Base-by-base conservation (phyloP, 2,888 invertebrate species). In the Phania funesta region DNA sequence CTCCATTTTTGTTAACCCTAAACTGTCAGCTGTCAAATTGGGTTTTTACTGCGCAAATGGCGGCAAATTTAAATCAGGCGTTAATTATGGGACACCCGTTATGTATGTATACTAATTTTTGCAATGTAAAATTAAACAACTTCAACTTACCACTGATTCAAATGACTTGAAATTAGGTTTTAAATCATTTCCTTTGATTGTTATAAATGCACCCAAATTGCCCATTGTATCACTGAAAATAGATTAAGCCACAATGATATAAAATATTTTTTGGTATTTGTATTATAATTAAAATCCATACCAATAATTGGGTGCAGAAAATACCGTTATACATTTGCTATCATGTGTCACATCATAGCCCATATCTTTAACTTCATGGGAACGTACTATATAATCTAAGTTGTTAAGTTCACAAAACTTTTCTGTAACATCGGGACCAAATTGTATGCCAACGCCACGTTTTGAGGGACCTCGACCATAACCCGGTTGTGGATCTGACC, bases 241-340 rank as follows among this genome's bases (percentile, higher is more conserved):
- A 52, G n/a, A 9, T 18, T 50, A n/a, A 2, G 9, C n/a, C 13
- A 29, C 18, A 58, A 38, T 22, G 38, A 22, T 38, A 3, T 4
- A 2, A 38, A n/a, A 38, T 8, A 38, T 2, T 38, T n/a, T 35
- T 13, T 16, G 41, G 16, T n/a, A n/a, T 5, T 32, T 11, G 2
- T 4, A 38, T n/a, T 38, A 1, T 13, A 38, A 38, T 18, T 16
- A 3, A 41, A 29, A 8, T 11, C 67, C 85, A 83, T 91, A 98
- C 98, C 99, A 99, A 93, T 99, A 99, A 91, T 99, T 99, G 84
- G 99, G 99, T 86, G 99, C 99, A 1, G 99, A 99, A 93, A 99
- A 99, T 58, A 99, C 98, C 11, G 99, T 99, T 89, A 99, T 97
- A 90, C 99, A 99, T 89, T 97, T 97, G 41, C 97, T 98, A 88